Conservation (phyloP, 2,888 invertebrate genomes). For the Xestia c-nigrum region DNA sequence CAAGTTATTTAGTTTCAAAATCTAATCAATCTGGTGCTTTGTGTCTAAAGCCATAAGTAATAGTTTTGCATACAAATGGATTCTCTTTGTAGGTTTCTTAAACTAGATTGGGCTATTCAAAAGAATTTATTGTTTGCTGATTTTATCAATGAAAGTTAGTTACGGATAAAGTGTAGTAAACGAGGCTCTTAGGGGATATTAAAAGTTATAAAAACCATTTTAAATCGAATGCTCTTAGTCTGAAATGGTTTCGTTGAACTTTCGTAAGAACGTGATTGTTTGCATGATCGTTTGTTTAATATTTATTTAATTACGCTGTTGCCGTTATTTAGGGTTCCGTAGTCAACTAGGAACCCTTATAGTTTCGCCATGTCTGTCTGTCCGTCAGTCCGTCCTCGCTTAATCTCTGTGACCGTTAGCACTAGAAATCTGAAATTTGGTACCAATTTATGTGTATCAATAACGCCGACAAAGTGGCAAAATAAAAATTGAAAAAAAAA, state of each 20-base stretch:
- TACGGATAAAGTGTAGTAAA: background rate
- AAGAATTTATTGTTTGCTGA: background rate
- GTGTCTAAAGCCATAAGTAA: background rate
- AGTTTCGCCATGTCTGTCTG: too few relatives aligned
- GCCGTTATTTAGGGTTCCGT: too few relatives aligned
- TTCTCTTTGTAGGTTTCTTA: too few relatives aligned
- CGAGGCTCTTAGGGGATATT: background rate
- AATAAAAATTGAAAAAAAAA: too few relatives aligned
- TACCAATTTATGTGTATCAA: too few relatives aligned
- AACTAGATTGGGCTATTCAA: background rate
- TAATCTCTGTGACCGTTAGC: too few relatives aligned
- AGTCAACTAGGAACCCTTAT: too few relatives aligned
- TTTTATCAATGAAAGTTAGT: constrained; percentile 1
- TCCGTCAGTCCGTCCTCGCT: too few relatives aligned
- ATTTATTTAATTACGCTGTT: background rate
- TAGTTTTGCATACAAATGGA: background rate
- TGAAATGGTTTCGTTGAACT: background rate
- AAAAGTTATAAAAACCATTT: constrained; percentile 2
- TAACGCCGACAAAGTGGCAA: too few relatives aligned
- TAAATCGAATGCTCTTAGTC: background rate
- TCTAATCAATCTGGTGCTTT: background rate
- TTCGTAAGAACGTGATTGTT: background rate
- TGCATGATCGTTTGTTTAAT: background rate
- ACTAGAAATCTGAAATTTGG: too few relatives aligned
- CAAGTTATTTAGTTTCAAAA: constrained; percentile 17